Conservation (phyloP, 2,113 vertebrate genomes). For the Ceratotherium simum region DNA sequence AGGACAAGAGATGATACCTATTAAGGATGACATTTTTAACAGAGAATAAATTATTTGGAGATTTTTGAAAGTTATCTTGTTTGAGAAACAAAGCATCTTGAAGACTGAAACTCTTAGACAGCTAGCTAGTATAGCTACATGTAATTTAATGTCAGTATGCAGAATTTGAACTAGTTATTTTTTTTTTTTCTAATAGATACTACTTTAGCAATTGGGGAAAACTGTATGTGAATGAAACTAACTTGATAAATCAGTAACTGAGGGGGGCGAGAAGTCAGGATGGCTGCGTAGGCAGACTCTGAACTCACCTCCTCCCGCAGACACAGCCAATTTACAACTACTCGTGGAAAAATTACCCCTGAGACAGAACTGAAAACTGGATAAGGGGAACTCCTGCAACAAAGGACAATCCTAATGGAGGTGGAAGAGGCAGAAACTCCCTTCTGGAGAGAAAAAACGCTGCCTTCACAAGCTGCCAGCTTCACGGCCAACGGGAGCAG, state of each 20-base stretch:
- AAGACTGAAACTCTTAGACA: neutral
- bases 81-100: neutral
- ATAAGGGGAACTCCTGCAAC: too few species aligned
- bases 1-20: neutral
- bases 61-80: neutral
- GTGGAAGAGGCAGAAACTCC: too few species aligned
- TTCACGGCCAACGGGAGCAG: too few species aligned
- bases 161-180: neutral
- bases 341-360: too few species aligned
- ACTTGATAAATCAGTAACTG: neutral
- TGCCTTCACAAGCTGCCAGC: too few species aligned
- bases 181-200: neutral
- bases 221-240: neutral
- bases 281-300: too few species aligned
- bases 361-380: too few species aligned
- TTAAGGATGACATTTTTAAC: neutral
- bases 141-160: neutral
- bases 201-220: neutral
- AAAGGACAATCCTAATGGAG: too few species aligned
- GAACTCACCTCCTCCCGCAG: too few species aligned
- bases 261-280: too few species aligned
- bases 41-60: neutral
- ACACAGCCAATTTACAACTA: too few species aligned
- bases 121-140: neutral
- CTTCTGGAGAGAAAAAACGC: too few species aligned